phyloP scores from a whole-genome alignment of 2,113 vertebrate genomes.

The Pachycephala philippinensis region DNA sequence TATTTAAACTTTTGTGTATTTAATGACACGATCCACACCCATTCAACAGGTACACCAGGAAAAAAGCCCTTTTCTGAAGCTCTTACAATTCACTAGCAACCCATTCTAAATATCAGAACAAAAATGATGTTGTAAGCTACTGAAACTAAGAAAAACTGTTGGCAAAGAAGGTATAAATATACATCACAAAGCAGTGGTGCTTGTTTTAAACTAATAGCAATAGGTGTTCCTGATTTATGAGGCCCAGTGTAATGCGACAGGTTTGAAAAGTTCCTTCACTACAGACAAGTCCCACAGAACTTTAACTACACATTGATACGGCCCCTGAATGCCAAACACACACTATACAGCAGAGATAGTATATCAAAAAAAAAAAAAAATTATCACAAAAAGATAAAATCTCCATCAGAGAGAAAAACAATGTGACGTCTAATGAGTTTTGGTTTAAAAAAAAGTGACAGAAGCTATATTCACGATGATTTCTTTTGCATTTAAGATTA shows the following conservation, averaged over 20 bases:
- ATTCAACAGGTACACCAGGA: not conserved
- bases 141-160: not conserved
- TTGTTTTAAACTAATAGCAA: not conserved
- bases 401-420: not conserved
- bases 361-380: not conserved
- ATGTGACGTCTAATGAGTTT: not conserved
- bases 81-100: not conserved
- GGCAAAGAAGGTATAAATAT: not conserved
- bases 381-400: not conserved
- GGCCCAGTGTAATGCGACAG: not conserved
- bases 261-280: not conserved
- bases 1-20: not conserved
- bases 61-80: not conserved
- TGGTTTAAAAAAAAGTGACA: not conserved
- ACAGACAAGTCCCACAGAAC: not conserved
- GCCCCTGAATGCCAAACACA: not conserved
- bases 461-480: not conserved
- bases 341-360: accelerated
- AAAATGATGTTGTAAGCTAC: not conserved
- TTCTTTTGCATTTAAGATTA: not conserved
- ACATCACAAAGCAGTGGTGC: not conserved
- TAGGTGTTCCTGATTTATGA: not conserved
- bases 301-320: accelerated
- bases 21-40: not conserved
- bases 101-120: not conserved